Percentiles rank a stretch among this genome's conserved stretches.
Evolutionary conservation across 2,797 vertebrate species (phyloP).

Genomic region (Helarctos malayanus): DNA sequence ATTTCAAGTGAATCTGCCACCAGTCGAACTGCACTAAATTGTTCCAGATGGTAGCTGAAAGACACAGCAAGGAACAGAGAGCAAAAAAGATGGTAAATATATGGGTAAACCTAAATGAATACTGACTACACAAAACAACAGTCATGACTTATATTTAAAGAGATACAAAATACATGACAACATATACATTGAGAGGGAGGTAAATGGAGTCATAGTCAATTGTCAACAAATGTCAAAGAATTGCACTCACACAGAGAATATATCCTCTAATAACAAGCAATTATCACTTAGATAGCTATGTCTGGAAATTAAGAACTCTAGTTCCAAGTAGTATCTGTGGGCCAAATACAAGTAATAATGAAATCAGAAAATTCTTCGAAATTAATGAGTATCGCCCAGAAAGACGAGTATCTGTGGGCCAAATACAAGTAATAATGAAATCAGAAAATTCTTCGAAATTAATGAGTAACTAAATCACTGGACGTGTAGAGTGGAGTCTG

Average conservation of each 20-base stretch:
- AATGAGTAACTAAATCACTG: background rate
- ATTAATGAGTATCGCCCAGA: background rate
- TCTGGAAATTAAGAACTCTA: background rate
- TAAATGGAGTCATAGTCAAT: background rate
- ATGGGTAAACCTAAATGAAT: background rate
- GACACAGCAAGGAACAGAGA: background rate
- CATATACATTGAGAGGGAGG: background rate
- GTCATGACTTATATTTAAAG: background rate
- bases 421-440: background rate
- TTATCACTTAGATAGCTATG: constrained; percentile 11
- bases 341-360: background rate
- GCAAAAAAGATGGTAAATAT: background rate
- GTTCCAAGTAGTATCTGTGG: background rate
- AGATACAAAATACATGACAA: background rate
- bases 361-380: background rate
- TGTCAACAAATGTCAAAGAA: background rate
- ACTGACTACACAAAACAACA: background rate
- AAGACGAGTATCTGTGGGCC: background rate
- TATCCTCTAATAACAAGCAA: background rate
- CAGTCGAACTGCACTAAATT: background rate
- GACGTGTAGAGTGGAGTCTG: background rate
- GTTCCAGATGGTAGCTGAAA: background rate
- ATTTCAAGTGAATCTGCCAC: background rate
- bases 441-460: background rate
- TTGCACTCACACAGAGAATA: background rate